Conservation (phyloP, 2,797 vertebrate genomes). For the Emys orbicularis region DNA sequence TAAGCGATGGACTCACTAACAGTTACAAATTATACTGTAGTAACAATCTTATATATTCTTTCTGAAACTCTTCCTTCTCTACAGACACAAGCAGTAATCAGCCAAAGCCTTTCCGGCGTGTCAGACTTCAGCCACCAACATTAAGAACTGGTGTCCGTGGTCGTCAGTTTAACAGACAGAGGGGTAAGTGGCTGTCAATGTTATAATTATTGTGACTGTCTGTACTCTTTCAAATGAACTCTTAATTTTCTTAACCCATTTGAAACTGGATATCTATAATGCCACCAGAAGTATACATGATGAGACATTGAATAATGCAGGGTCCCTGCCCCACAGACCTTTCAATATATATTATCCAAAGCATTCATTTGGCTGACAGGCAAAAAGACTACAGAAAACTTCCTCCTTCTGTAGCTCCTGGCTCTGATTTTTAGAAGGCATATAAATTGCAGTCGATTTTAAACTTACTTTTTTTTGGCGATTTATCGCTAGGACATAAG, state of each 20-base stretch:
- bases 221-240: background rate
- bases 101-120: conserved; percentile 85
- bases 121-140: conserved; percentile 91
- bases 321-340: background rate
- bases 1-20: background rate
- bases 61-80: background rate
- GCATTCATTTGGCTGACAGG: background rate
- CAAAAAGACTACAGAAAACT: background rate
- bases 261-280: background rate
- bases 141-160: conserved; percentile 88
- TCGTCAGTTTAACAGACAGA: conserved; percentile 89
- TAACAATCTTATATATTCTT: background rate
- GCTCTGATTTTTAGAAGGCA: background rate
- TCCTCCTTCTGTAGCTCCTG: background rate
- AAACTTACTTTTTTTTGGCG: background rate
- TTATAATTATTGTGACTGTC: background rate
- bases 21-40: background rate
- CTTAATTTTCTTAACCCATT: background rate
- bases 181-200: conserved; percentile 81
- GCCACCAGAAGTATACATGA: fast-evolving
- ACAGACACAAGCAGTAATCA: conserved; percentile 92
- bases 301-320: background rate
- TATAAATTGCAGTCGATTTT: background rate
- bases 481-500: background rate
- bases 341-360: fast-evolving